Conservation (phyloP, 2,113 vertebrate species). For the Diadophis punctatus region DNA sequence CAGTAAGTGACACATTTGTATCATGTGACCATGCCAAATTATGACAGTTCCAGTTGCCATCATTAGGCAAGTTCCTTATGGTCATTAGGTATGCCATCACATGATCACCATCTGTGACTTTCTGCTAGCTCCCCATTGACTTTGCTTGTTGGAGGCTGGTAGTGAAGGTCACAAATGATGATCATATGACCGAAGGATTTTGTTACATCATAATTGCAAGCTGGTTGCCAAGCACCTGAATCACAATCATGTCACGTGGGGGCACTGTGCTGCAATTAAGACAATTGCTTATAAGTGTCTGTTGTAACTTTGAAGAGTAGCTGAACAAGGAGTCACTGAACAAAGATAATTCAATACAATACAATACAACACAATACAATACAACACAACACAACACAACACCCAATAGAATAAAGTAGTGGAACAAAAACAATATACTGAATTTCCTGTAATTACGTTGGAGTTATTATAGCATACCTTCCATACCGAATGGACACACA, state of each 20-base stretch:
- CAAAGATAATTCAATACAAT: neutral
- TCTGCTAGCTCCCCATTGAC: neutral
- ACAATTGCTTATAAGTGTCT: neutral
- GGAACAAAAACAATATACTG: neutral
- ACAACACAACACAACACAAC: neutral
- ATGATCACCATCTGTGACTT: neutral
- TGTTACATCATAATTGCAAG: neutral
- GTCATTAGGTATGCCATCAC: neutral
- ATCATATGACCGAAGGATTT: neutral
- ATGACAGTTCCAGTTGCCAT: neutral
- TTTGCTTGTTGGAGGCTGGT: neutral
- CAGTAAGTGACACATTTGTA: neutral
- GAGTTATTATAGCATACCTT: neutral
- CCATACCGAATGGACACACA: neutral
- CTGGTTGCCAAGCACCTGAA: neutral
- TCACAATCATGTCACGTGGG: neutral
- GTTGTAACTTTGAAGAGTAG: neutral
- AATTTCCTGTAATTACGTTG: neutral
- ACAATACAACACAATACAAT: neutral
- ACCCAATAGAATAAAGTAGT: neutral
- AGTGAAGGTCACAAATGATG: neutral
- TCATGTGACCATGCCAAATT: neutral
- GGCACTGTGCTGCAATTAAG: neutral
- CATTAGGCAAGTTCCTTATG: neutral
- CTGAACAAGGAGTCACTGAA: neutral